Evolutionary conservation across 1,140 invertebrate species (phyloP).

Genomic region (Sipha flava): DNA sequence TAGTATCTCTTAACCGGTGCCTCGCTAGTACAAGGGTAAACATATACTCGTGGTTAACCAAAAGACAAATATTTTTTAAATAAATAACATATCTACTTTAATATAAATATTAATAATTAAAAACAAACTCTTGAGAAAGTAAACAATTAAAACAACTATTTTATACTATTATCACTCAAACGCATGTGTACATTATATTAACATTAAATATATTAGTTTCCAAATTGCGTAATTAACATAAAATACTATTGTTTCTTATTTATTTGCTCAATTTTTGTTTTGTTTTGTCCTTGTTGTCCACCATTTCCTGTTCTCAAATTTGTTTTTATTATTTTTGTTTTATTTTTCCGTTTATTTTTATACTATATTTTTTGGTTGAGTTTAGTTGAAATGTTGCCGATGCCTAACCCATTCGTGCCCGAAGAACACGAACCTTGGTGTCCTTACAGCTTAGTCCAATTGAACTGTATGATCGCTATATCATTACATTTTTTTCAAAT

Average conservation of each 20-base stretch:
- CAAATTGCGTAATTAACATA: background rate
- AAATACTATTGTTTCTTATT: background rate
- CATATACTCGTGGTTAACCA: background rate
- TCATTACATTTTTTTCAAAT: background rate
- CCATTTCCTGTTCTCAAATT: background rate
- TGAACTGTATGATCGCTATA: constrained; percentile 31
- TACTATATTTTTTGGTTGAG: constrained; percentile 27
- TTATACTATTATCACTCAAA: background rate
- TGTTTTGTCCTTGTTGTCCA: constrained; percentile 40
- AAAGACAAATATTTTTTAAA: background rate
- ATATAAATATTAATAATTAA: background rate
- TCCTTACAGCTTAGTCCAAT: constrained; percentile 46
- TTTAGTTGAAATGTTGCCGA: constrained; percentile 50
- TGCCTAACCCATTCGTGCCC: constrained; percentile 72
- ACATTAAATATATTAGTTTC: constrained; percentile 9
- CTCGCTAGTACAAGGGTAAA: constrained; percentile 17
- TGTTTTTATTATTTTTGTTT: background rate
- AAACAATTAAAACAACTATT: background rate
- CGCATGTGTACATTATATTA: constrained; percentile 9
- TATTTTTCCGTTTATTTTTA: constrained; percentile 19
- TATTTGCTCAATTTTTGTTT: constrained; percentile 31
- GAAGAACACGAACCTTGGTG: constrained; percentile 81
- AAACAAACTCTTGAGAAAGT: constrained; percentile 28
- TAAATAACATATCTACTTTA: background rate
- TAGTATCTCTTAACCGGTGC: constrained; percentile 31